These are phyloP conservation scores for Monochamus saltuarius DNA, from an alignment of 1,140 invertebrate genomes.

Conservation along the genomic window DNA sequence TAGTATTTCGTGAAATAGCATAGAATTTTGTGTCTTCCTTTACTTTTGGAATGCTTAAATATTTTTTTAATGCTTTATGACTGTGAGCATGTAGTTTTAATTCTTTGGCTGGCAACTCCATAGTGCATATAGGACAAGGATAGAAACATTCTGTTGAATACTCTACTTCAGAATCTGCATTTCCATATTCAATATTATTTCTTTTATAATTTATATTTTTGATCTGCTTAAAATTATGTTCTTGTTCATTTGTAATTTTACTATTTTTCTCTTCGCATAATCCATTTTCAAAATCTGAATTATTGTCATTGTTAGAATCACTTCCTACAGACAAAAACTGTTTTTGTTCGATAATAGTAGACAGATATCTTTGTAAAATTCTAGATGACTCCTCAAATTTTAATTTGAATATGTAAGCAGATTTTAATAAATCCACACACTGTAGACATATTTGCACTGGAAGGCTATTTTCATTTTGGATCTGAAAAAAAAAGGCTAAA, in stretches of 20 bases:
- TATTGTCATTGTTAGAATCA: background rate
- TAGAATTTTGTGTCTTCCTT: constrained; percentile 21
- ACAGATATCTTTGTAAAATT: constrained; percentile 11
- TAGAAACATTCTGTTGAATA: constrained; percentile 9
- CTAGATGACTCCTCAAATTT: constrained; percentile 14
- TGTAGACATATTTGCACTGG: constrained; percentile 17
- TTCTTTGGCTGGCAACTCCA: constrained; percentile 29
- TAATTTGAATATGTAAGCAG: constrained; percentile 9
- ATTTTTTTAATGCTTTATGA: constrained; percentile 34
- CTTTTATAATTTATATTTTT: background rate
- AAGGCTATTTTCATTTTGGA: constrained; percentile 1
- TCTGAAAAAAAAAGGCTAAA: constrained; percentile 11
- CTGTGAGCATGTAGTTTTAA: constrained; percentile 27
- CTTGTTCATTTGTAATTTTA: background rate
- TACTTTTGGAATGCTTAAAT: constrained; percentile 33
- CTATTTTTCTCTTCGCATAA: background rate
- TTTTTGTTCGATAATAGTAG: background rate
- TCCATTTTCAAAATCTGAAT: background rate
- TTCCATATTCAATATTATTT: background rate
- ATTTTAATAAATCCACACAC: constrained; percentile 18
- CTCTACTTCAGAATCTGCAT: constrained; percentile 1
- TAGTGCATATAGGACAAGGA: constrained; percentile 34
- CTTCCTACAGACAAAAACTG: background rate
- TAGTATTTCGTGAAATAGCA: background rate
- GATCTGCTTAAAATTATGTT: background rate